These are phyloP conservation scores for Apostichopus japonicus DNA, from an alignment of 35 echinoderm and acorn worm species.

Conservation along the genomic window DNA sequence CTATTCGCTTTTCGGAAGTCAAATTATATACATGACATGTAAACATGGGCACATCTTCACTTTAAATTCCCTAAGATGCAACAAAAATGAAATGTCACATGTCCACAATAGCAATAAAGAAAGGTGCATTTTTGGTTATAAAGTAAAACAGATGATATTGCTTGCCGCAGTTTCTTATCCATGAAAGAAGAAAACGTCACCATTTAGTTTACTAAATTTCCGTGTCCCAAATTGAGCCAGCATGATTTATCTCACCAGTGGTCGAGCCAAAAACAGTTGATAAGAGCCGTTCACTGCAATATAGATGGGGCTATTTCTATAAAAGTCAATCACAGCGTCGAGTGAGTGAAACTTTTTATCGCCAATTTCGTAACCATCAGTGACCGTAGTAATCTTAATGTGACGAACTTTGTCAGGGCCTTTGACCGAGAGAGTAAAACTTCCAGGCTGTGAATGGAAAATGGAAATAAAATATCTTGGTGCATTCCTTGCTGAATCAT, in stretches of 20 bases:
- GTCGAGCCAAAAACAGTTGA: conserved; percentile 17
- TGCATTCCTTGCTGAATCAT: too few relatives aligned
- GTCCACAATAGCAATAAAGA: too few relatives aligned
- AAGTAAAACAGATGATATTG: not conserved
- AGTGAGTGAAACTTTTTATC: conserved; percentile 45
- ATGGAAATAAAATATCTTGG: not conserved
- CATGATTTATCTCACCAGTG: not conserved
- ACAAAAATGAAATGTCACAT: too few relatives aligned
- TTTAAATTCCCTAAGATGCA: too few relatives aligned
- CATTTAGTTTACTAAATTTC: too few relatives aligned
- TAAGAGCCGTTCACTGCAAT: conserved; percentile 2
- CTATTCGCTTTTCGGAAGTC: too few relatives aligned
- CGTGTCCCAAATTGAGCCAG: too few relatives aligned
- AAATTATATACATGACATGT: too few relatives aligned
- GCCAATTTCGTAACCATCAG: conserved; percentile 32
- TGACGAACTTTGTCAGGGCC: conserved; percentile 36
- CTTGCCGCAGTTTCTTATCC: not conserved
- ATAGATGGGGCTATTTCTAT: conserved; percentile 40
- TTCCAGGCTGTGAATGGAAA: conserved; percentile 26
- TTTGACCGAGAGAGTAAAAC: conserved; percentile 39
- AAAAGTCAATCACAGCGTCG: conserved; percentile 47
- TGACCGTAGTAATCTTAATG: conserved; percentile 18
- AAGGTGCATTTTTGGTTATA: too few relatives aligned
- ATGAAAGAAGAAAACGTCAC: not conserved
- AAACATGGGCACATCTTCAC: too few relatives aligned